A percentile compares a stretch with the other conserved stretches of the same genome.
Evolutionary conservation across 2,797 vertebrate genomes (phyloP).

Genomic region (Coccyzus lansbergi): DNA sequence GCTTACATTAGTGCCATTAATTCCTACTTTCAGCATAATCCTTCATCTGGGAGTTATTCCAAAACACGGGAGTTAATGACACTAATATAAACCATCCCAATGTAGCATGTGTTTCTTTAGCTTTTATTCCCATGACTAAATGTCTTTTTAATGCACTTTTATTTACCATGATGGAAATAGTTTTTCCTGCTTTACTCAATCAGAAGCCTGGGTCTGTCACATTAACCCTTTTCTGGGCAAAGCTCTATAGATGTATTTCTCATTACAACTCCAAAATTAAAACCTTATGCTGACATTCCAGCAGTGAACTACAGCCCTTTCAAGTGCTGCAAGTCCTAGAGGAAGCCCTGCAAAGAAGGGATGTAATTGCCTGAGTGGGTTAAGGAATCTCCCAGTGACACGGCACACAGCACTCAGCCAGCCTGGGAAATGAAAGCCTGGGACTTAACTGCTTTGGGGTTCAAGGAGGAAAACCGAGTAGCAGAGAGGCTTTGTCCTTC

Average conservation of each 20-base stretch:
- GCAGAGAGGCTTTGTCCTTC: neutral
- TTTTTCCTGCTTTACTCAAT: conserved; percentile 56
- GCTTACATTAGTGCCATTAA: conserved; percentile 79
- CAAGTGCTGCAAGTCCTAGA: conserved; percentile 9
- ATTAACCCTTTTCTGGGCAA: conserved; percentile 56
- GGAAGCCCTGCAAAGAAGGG: neutral
- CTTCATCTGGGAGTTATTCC: conserved; percentile 79
- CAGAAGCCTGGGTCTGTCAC: conserved; percentile 33
- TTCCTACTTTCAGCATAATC: conserved; percentile 77
- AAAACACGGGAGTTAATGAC: conserved; percentile 78
- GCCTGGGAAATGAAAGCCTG: neutral
- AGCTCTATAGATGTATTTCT: neutral
- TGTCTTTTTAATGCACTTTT: conserved; percentile 74
- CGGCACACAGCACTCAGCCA: neutral
- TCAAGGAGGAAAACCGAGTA: neutral
- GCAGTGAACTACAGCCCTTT: conserved; percentile 3
- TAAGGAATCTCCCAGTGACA: neutral
- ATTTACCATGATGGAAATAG: conserved; percentile 68
- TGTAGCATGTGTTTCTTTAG: conserved; percentile 71
- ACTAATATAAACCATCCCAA: conserved; percentile 78
- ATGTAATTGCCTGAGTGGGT: neutral
- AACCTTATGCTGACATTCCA: conserved; percentile 54
- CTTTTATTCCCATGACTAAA: conserved; percentile 79
- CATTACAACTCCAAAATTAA: neutral
- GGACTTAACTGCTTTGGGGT: neutral